Conservation (phyloP, 2,113 vertebrate genomes). For the Mustelus asterias region DNA sequence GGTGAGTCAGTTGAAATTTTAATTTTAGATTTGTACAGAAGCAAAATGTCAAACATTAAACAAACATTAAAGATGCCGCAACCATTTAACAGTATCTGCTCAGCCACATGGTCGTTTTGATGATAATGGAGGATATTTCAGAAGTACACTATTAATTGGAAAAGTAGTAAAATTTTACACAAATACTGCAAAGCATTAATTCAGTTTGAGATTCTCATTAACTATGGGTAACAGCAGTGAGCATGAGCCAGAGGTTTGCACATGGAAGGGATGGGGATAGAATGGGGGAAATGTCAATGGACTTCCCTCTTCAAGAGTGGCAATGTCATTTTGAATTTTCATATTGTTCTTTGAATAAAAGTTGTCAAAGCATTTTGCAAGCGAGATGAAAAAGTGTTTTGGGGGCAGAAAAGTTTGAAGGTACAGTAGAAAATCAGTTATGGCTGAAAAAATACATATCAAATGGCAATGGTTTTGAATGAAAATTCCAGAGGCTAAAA, state of each 20-base stretch:
- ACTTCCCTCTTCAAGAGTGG: not conserved
- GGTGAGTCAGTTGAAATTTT: not conserved
- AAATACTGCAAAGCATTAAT: not conserved
- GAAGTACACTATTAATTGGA: not conserved
- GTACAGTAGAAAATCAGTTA: not conserved
- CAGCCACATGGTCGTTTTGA: not conserved
- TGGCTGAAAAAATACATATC: not conserved
- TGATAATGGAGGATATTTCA: not conserved
- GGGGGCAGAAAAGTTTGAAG: not conserved
- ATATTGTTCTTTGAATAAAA: not conserved
- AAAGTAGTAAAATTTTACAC: not conserved
- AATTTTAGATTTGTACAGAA: not conserved
- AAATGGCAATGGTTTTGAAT: not conserved
- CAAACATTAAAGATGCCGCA: not conserved
- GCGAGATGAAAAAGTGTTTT: not conserved
- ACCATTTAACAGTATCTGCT: not conserved
- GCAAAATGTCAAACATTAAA: not conserved
- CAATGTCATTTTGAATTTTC: not conserved
- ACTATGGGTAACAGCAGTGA: not conserved
- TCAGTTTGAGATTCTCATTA: not conserved
- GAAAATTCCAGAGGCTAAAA: not conserved
- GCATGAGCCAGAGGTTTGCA: not conserved
- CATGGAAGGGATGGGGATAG: not conserved
- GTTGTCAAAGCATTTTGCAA: not conserved
- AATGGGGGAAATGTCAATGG: not conserved